A percentile compares a stretch with the other conserved stretches of the same genome.
phyloP scores from a whole-genome alignment of 64 coral and sea anemone genomes.

The Orbicella faveolata region DNA sequence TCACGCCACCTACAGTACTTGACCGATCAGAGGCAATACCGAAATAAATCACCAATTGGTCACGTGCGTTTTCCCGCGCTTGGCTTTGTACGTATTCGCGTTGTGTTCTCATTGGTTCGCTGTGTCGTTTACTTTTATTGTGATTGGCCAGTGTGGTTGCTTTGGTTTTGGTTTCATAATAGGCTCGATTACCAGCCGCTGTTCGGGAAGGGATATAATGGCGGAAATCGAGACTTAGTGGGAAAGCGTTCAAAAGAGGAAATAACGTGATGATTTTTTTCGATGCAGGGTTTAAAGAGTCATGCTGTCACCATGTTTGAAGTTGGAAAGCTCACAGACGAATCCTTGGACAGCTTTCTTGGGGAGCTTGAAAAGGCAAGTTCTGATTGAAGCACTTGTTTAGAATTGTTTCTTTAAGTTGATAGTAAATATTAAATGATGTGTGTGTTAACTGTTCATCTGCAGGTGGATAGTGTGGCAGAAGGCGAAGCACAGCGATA shows the following conservation, averaged over 20 bases:
- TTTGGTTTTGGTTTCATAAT: neutral
- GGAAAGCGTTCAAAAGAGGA: too few relatives aligned
- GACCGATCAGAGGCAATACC: too few relatives aligned
- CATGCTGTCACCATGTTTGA: conserved; percentile 99
- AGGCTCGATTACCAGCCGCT: neutral
- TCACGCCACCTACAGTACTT: too few relatives aligned
- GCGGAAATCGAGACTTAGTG: too few relatives aligned
- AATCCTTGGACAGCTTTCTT: conserved; percentile 92
- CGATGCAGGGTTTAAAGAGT: conserved; percentile 82
- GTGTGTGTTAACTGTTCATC: neutral
- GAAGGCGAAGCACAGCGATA: conserved; percentile 98
- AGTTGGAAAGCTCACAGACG: conserved; percentile 96
- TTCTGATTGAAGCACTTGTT: neutral
- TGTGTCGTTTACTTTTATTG: too few relatives aligned
- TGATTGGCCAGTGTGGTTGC: neutral
- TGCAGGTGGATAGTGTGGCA: conserved; percentile 81
- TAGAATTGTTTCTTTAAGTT: neutral
- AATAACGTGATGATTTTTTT: neutral
- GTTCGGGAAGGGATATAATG: too few relatives aligned
- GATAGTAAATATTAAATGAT: neutral
- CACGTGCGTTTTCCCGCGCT: too few relatives aligned
- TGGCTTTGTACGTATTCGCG: too few relatives aligned
- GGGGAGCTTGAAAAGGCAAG: conserved; percentile 91
- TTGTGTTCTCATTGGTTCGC: too few relatives aligned
- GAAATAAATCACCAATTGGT: too few relatives aligned